Evolutionary conservation across 2,888 invertebrate genomes (phyloP).

Genomic region (Coecobrya sp.): DNA sequence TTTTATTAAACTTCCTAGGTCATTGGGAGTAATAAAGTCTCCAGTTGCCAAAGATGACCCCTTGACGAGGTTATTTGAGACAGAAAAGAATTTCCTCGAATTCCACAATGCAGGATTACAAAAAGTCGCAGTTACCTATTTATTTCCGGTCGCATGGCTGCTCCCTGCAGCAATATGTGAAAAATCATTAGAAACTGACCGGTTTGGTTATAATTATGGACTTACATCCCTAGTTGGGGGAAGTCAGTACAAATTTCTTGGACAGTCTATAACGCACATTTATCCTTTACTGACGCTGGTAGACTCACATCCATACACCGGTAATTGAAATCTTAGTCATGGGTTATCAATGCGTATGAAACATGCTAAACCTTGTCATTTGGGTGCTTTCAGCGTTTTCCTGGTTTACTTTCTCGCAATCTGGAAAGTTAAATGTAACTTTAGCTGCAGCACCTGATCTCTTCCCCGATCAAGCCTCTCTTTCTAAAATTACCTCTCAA

Average conservation of each 20-base stretch:
- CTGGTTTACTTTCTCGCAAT: conserved; percentile 83
- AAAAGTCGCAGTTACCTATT: conserved; percentile 78
- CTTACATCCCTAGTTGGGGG: conserved; percentile 82
- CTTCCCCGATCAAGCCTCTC: conserved; percentile 65
- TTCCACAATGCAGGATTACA: conserved; percentile 80
- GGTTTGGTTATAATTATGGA: conserved; percentile 77
- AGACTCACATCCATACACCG: conserved; percentile 82
- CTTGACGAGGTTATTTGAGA: conserved; percentile 77
- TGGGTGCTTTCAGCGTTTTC: conserved; percentile 74
- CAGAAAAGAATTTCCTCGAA: conserved; percentile 78
- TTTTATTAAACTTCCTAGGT: too few species aligned
- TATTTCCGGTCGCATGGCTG: conserved; percentile 82
- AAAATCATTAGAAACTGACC: conserved; percentile 73
- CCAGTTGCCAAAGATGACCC: conserved; percentile 79
- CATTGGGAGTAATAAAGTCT: conserved; percentile 80
- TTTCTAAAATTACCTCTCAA: conserved; percentile 69
- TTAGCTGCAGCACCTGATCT: conserved; percentile 82
- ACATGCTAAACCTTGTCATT: background rate
- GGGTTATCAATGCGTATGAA: background rate
- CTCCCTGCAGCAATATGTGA: conserved; percentile 62
- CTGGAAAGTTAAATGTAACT: conserved; percentile 80
- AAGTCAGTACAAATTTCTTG: conserved; percentile 78
- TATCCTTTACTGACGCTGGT: conserved; percentile 81
- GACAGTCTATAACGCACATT: conserved; percentile 69
- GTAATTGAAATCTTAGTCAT: conserved; percentile 38